Evolutionary conservation across 2,888 invertebrate species (phyloP).

Genomic region (Hymenopus coronatus): DNA sequence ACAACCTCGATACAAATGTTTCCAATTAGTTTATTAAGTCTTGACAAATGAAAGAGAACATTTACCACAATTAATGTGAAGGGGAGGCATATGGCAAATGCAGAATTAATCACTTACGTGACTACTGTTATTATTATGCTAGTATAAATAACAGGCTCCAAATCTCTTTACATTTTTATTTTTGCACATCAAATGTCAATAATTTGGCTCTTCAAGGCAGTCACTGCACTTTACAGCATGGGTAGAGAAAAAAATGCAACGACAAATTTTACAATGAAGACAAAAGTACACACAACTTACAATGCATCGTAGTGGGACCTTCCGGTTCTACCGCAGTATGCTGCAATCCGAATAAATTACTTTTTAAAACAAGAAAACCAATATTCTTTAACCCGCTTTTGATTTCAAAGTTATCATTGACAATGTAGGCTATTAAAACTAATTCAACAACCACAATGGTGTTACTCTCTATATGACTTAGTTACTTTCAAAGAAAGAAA

Average conservation of each 20-base stretch:
- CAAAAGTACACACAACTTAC: slow-evolving; percentile 33
- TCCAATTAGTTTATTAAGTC: slow-evolving; percentile 24
- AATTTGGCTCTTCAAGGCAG: slow-evolving; percentile 28
- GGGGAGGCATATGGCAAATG: slow-evolving; percentile 11
- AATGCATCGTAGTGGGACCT: background rate
- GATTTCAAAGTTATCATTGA: slow-evolving; percentile 3
- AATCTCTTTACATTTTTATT: slow-evolving; percentile 24
- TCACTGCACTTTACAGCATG: slow-evolving; percentile 22
- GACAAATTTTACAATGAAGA: slow-evolving; percentile 34
- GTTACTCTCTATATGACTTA: slow-evolving; percentile 11
- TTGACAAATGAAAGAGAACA: slow-evolving; percentile 21
- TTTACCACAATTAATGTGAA: slow-evolving; percentile 11
- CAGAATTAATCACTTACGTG: background rate
- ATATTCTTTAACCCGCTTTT: background rate
- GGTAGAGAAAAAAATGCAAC: slow-evolving; percentile 28
- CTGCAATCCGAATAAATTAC: background rate
- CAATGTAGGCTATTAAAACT: slow-evolving; percentile 21
- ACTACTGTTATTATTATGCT: background rate
- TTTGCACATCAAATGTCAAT: slow-evolving; percentile 28
- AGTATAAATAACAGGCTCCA: slow-evolving; percentile 28
- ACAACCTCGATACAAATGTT: slow-evolving; percentile 13
- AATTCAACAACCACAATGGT: slow-evolving; percentile 7
- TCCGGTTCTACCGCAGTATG: background rate
- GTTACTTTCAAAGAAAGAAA: slow-evolving; percentile 14
- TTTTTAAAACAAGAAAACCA: background rate